Base-by-base conservation (phyloP, 1,140 invertebrate genomes). In the Cryptotermes secundus region DNA sequence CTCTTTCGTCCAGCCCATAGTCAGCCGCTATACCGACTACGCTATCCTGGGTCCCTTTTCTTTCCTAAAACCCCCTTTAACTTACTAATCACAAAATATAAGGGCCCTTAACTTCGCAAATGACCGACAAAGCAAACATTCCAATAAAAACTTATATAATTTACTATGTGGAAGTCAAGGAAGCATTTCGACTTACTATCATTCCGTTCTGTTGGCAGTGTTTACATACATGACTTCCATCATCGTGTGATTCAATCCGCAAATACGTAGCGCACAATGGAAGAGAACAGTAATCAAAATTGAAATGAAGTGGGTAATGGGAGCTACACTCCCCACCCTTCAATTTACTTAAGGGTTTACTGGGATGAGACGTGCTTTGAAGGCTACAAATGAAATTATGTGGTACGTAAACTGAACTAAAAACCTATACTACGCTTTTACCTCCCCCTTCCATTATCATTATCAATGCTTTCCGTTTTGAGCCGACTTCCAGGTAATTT, bases 231-330 rank as follows among this genome's bases (percentile, higher is more conserved):
- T 31, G 59, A n/a, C 59, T 59, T 19, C 53, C 19, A n/a, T 19
- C 24, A 59, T 59, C 59, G 7, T 6, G 26, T n/a, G 59, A 72
- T 72, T 72, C 59, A 72, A 31, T 72, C 59, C 31, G 9, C n/a
- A 72, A 26, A 31, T 72, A 72, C 10, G n/a, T 31, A 72, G 2
- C 26, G 26, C 59, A 31, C 59, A 26, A 31, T 26, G n/a, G 4
- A 72, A 72, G 59, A 72, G 59, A 72, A 72, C 59, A 72, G 31
- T 72, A 72, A 72, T 72, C 31, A 72, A 72, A 72, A 72, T 72
- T 72, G n/a, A 72, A 72, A 72, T 72, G 59, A n/a, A 72, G 59
- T 72, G 59, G 26, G 59, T 72, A 49, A 49, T 49, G 19, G 45
- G 22, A 72, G 59, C 4, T 72, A 26, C n/a, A 26, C 6, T 72